Base-by-base conservation (phyloP, 1,140 invertebrate species). In the Calephelis nemesis region DNA sequence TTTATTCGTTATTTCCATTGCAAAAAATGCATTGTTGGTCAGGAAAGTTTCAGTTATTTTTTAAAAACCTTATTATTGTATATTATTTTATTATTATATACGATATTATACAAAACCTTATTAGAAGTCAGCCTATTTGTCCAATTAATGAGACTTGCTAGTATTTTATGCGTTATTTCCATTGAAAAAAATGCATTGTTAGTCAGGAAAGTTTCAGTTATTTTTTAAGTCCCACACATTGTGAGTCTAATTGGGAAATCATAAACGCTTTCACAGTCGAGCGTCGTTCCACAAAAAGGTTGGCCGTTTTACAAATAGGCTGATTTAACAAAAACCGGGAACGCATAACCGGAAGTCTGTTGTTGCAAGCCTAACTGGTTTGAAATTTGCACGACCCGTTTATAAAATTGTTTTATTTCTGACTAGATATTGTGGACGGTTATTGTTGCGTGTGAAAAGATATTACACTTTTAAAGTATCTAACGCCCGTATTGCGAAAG, bases 271-370 rank as follows among this genome's bases (percentile, higher is more conserved):
- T 54, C 40, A 66, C 52, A 58, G 65, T 10, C 10, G 40, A 60
- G 65, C 52, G 65, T 19, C 12, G 62, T 4, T n/a, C 65, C n/a
- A 40, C 62, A 66, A 54, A 66, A 66, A 65, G 54, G 54, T 47
- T 54, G 13, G 65, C 45, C 52, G 19, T 50, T 50, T 66, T 66
- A 54, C 65, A 58, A 66, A 58, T 15, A 19, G 52, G n/a, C 39
- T 39, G 65, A 52, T 47, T 47, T 19, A 11, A 63, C 65, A 66
- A 66, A 65, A 66, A 66, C 49, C 54, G 49, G 52, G 39, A 54
- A 45, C 54, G 45, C 79, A 81, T 79, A 77, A 71, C 77, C 75
- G 76, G 67, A 75, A 67, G 77, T 75, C 71, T 58, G 54, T 58
- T 58, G 19, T 30, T 58, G 54, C 30, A 58, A 30, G 54, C 54